A percentile compares a stretch with the other conserved stretches of the same genome.
Conservation (phyloP, 2,113 vertebrate species). For the Pontoporia blainvillei region DNA sequence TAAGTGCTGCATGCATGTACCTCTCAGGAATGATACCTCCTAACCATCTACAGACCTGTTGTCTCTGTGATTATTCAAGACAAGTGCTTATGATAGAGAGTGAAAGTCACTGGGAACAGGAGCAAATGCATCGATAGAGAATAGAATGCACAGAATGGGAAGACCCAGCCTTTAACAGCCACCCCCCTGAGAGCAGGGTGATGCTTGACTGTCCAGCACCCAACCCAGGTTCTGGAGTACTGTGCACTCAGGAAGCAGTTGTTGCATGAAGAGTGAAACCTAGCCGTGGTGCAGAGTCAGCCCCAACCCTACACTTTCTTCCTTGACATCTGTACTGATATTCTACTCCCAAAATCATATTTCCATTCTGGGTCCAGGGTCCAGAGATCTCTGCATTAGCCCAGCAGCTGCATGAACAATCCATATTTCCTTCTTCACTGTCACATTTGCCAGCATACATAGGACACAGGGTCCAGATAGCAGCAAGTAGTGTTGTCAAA, state of each 20-base stretch:
- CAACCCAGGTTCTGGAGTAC: neutral
- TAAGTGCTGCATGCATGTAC: accelerated
- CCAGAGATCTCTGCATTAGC: neutral
- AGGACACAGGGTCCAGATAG: neutral
- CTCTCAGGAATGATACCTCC: neutral
- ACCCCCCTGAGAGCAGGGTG: too few species aligned
- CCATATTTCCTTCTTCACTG: too few species aligned
- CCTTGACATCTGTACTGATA: neutral
- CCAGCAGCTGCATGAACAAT: neutral
- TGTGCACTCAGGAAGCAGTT: neutral
- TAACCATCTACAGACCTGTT: accelerated
- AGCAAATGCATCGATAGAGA: neutral
- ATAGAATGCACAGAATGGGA: neutral
- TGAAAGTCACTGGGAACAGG: neutral
- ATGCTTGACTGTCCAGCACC: too few species aligned
- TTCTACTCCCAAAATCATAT: accelerated
- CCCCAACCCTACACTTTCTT: accelerated
- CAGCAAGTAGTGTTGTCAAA: accelerated
- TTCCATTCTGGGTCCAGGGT: neutral
- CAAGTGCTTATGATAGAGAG: neutral
- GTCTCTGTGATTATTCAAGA: accelerated
- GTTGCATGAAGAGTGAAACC: accelerated
- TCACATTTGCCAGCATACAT: accelerated
- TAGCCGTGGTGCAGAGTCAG: accelerated
- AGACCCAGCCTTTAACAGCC: neutral